Conservation (phyloP, 1,140 invertebrate genomes). For the Calliopsis andreniformis region DNA sequence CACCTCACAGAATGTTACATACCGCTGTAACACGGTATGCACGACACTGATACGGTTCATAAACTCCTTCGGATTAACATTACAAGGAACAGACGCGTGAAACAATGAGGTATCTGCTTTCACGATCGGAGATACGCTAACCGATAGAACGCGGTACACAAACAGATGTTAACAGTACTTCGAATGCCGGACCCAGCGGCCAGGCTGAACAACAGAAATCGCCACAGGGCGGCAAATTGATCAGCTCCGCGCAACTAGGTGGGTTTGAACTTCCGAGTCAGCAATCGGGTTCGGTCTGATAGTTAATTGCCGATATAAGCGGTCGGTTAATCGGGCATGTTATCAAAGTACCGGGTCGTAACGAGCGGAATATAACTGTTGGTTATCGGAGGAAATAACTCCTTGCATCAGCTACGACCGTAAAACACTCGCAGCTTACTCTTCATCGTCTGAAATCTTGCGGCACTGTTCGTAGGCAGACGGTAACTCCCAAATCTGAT, state of each 20-base stretch:
- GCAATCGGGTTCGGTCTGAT: not conserved
- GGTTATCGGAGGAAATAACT: conserved; percentile 4
- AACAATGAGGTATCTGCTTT: conserved; percentile 17
- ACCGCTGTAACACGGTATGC: not conserved
- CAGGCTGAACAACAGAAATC: not conserved
- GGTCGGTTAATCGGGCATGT: not conserved
- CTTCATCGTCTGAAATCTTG: not conserved
- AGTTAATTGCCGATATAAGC: conserved; percentile 10
- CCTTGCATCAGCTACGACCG: conserved; percentile 1
- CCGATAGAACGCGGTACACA: not conserved
- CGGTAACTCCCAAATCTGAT: conserved; percentile 15
- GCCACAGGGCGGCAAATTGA: not conserved
- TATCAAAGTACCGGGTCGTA: conserved; percentile 10
- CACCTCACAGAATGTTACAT: not conserved
- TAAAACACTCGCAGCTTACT: conserved; percentile 10
- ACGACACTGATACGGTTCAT: conserved; percentile 11
- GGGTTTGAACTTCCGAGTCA: not conserved
- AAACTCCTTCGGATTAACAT: conserved; percentile 3
- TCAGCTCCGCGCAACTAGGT: not conserved
- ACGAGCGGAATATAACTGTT: conserved; percentile 6
- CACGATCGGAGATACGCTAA: conserved; percentile 12
- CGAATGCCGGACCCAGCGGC: too few relatives aligned
- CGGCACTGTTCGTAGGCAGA: not conserved
- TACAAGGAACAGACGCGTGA: not conserved
- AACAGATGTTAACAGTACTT: conserved; percentile 16